phyloP scores from a whole-genome alignment of 2,113 vertebrate genomes.

The Lepus timidus region DNA sequence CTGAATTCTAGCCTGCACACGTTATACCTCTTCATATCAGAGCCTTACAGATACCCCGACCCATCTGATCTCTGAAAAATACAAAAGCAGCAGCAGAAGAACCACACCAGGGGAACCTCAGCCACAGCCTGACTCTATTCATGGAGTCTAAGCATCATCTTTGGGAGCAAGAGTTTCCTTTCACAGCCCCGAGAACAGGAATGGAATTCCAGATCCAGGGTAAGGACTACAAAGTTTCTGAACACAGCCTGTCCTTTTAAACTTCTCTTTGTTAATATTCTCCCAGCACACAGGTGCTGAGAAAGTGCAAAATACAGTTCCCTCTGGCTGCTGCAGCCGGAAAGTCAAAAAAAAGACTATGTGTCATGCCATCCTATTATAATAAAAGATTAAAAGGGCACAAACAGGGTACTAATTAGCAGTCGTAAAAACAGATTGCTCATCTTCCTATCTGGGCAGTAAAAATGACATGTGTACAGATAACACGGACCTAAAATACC shows the following conservation, averaged over 20 bases:
- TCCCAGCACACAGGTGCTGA: constrained; percentile 1
- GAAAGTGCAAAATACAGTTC: constrained; percentile 39
- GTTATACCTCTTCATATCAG: neutral
- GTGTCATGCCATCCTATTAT: neutral
- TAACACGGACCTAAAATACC: neutral
- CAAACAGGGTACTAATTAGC: constrained; percentile 52
- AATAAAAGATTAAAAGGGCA: constrained; percentile 51
- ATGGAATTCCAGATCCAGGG: neutral
- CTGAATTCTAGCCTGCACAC: neutral
- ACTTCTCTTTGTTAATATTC: constrained; percentile 56
- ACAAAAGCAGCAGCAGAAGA: neutral
- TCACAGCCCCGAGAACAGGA: neutral
- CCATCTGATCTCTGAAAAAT: neutral
- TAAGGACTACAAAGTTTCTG: neutral
- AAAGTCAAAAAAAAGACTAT: neutral
- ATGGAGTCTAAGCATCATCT: neutral
- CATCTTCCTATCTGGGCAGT: constrained; percentile 37
- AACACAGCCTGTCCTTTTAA: constrained; percentile 54
- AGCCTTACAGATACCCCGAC: too few species aligned
- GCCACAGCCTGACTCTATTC: neutral
- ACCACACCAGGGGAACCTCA: neutral
- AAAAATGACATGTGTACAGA: neutral
- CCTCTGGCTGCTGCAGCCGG: constrained; percentile 3
- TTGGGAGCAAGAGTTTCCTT: neutral
- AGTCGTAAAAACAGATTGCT: constrained; percentile 44